A percentile compares a stretch with the other conserved stretches of the same genome.
Conservation (phyloP, 2,888 invertebrate genomes). For the Lumbricus terrestris region DNA sequence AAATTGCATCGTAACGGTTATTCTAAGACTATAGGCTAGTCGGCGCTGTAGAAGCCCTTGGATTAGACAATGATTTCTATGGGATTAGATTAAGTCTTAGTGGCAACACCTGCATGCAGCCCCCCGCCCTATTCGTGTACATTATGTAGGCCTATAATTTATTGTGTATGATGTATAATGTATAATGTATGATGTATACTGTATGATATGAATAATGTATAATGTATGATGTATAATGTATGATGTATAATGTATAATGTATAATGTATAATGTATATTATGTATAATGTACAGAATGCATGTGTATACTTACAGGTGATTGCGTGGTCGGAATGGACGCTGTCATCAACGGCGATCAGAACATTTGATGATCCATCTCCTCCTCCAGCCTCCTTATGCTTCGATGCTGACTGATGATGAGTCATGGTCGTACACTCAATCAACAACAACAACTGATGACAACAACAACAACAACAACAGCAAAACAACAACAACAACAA, state of each 20-base stretch:
- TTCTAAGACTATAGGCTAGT: no score
- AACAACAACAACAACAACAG: neutral
- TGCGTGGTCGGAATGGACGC: neutral
- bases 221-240: neutral
- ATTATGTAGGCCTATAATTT: no score
- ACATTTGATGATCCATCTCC: neutral
- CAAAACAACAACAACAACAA: neutral
- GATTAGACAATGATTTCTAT: neutral
- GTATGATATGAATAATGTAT: no score
- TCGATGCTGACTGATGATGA: neutral
- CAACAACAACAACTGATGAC: no score
- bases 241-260: no score
- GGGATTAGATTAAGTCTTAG: neutral
- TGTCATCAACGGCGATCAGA: neutral
- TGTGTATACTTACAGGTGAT: neutral
- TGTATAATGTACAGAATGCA: no score
- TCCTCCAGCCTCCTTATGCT: neutral
- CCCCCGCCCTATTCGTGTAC: no score
- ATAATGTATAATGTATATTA: no score
- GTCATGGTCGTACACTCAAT: neutral
- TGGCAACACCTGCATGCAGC: no score
- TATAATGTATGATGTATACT: no score
- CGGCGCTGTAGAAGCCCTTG: neutral
- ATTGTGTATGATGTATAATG: no score
- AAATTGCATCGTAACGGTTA: no score